phyloP scores from a whole-genome alignment of 2,113 vertebrate genomes.

The Peromyscus leucopus region DNA sequence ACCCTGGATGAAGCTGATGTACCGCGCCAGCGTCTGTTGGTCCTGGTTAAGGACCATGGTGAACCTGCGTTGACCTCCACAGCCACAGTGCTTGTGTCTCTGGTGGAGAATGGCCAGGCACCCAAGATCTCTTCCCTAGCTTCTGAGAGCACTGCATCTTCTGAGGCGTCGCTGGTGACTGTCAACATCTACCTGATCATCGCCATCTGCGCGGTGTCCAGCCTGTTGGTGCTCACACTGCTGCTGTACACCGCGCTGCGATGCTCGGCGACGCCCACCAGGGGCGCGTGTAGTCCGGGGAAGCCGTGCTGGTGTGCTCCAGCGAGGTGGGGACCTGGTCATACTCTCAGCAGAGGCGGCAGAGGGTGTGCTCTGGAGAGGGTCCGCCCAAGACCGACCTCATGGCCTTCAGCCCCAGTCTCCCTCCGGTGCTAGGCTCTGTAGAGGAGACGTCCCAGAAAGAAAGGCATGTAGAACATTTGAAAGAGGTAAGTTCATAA shows the following conservation, averaged over 20 bases:
- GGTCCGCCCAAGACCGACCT: slow-evolving; percentile 79
- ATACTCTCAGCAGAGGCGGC: slow-evolving; percentile 76
- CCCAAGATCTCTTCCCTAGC: background rate
- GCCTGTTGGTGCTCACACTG: slow-evolving; percentile 64
- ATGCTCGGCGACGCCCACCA: background rate
- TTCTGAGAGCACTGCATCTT: background rate
- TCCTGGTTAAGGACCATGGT: slow-evolving; percentile 83
- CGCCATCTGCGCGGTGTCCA: background rate
- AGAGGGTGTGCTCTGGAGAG: slow-evolving; percentile 79
- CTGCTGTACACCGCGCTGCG: slow-evolving; percentile 59
- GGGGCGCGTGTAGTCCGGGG: background rate
- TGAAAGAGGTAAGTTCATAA: slow-evolving; percentile 72
- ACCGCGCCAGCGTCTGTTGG: slow-evolving; percentile 75
- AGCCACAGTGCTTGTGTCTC: background rate
- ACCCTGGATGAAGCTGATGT: slow-evolving; percentile 79
- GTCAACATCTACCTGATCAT: slow-evolving; percentile 77
- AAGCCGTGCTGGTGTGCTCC: slow-evolving; percentile 73
- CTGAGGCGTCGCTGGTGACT: background rate
- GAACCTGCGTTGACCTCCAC: background rate
- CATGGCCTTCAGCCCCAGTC: slow-evolving; percentile 87
- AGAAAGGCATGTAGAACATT: slow-evolving; percentile 27
- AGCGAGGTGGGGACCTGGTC: slow-evolving; percentile 76
- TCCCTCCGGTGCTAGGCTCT: slow-evolving; percentile 52
- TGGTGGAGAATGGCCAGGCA: background rate
- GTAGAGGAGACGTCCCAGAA: background rate